Evolutionary conservation across 2,888 invertebrate genomes (phyloP), one percentile per base, ranked within the genome.

Genomic region (Achlya flavicornis): DNA sequence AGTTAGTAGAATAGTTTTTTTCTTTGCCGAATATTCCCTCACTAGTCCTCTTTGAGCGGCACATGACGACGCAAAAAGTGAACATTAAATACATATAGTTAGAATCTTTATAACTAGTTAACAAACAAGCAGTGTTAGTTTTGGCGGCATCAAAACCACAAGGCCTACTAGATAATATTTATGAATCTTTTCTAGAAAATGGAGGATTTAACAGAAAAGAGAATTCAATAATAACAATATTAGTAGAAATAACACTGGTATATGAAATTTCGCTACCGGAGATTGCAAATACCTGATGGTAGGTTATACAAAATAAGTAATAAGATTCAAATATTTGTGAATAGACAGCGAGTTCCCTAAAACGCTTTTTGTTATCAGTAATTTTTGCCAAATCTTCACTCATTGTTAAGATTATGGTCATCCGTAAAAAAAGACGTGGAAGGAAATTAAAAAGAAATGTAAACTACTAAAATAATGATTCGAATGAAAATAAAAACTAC

Each of bases 401-500:
- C 4, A 35, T 35, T 35, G 6, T 35, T 35, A 5, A 6, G 4
- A 35, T 35, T 35, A 14, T 14, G 14, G 43, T 14, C 14, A 14
- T 2, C 12, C 14, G 43, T 43, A 38, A 10, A 38, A 8, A 38
- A 38, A 38, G 38, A 38, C 38, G 10, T 14, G 3, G 4, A 14
- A 14, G 3, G 4, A 32, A 64, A 58, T 38, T 14, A 33, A 53
- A 33, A 19, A 43, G 0, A 5, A n/a, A 46, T n/a, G 0, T 35
- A 53, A 58, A 38, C 32, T 60, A 53, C 38, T 26, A 48, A 38
- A 58, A 57, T 48, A 57, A 64, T 62, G 11, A 16, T 43, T 12
- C 58, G 11, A 43, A 60, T 48, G 62, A 63, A 60, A 63, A 65
- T 63, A 58, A 61, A 62, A 6, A 0, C 35, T 6, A 35, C 35